Evolutionary conservation across 2,888 invertebrate species (phyloP), one percentile per base, ranked within the genome.

Genomic region (Cabera pusaria): DNA sequence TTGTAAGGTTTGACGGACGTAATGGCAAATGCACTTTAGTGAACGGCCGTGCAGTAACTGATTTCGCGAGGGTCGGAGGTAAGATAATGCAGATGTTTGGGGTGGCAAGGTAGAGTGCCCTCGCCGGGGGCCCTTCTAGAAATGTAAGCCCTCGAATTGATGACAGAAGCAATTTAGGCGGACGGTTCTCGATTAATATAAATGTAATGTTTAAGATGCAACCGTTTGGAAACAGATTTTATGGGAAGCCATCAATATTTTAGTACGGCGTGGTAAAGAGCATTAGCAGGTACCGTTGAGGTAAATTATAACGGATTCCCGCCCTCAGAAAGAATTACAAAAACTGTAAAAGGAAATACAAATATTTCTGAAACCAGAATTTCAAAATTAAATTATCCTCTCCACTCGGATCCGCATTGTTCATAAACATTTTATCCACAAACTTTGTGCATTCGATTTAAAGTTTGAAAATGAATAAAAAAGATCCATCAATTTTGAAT

Each of bases 41-140:
- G 80, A 77, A 78, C 78, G 72, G 73, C 68, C 73, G 77, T 73
- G 79, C 79, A 74, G 75, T 70, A 72, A 78, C 71, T 72, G 82
- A 81, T 80, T 79, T 69, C 52, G 68, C 57, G 72, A 72, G 83
- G 82, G 81, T 68, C 58, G 67, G 64, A 85, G 83, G 84, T 84
- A 82, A 85, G 85, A 82, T 83, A 85, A 84, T 86, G 81, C 86
- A 86, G 85, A 84, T 84, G 77, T 79, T 65, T 55, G 59, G 59
- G 62, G 55, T 69, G 69, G 67, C 60, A 59, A 65, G 59, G 41
- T 38, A 40, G 56, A 60, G 63, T 50, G 57, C 59, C 70, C 24
- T 16, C 16, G 34, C 10, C 18, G 21, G 29, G 32, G 31, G 31
- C 41, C 63, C 63, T 62, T 53, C 47, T 50, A 44, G 45, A 41